phyloP scores from a whole-genome alignment of 2,113 vertebrate species.

The Rhinoptilus africanus region DNA sequence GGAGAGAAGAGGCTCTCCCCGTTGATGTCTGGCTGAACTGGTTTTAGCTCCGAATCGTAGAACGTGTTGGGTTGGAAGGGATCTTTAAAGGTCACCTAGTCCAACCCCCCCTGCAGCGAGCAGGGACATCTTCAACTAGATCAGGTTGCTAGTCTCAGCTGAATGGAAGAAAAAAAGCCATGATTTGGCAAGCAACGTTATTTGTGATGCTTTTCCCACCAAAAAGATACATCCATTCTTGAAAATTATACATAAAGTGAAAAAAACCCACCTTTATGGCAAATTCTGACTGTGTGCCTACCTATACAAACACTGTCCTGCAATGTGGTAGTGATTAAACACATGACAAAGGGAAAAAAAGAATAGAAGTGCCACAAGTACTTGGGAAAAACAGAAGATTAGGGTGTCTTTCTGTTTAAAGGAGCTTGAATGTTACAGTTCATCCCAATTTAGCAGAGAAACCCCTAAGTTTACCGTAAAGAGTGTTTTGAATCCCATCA shows the following conservation, averaged over 20 bases:
- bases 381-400: neutral
- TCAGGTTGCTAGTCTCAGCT: neutral
- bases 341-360: neutral
- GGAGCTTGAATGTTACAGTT: neutral
- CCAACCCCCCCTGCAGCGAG: no score
- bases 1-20: neutral
- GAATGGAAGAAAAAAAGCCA: neutral
- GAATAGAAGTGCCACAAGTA: neutral
- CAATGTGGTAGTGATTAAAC: neutral
- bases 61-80: no score
- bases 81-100: no score
- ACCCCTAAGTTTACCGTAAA: neutral
- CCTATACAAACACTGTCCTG: neutral
- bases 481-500: neutral
- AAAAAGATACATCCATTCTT: neutral
- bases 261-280: neutral
- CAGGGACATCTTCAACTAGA: no score
- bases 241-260: neutral
- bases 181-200: neutral
- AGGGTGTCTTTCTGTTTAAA: neutral
- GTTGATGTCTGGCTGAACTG: fast-evolving
- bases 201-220: neutral
- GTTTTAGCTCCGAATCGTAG: neutral
- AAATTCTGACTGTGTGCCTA: fast-evolving
- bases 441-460: neutral